Evolutionary conservation across 2,888 invertebrate genomes (phyloP), one percentile per base, ranked within the genome.

Genomic region (Venustoraphidia nigricollis): DNA sequence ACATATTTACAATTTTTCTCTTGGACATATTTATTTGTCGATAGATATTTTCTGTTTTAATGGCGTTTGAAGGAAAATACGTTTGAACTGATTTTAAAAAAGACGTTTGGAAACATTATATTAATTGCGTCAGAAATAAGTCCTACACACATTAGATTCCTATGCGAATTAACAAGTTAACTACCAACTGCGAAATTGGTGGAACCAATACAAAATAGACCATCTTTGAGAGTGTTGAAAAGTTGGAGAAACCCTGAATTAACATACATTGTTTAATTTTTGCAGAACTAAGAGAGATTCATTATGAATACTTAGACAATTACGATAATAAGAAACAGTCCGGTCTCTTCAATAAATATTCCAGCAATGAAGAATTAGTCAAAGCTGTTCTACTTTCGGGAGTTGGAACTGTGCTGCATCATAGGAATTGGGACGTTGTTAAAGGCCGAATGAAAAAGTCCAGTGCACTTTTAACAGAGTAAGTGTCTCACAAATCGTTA

Each of bases 361-460:
- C 76, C 0, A 65, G 68, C 36, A 65, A 73, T 8, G 75, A 76
- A 50, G 79, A 80, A 57, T 55, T 83, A 43, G 67, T 73, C 1
- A 66, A 72, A 34, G 79, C 71, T 1, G 66, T 76, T 1, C 54
- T 83, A 10, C 59, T 79, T 17, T 71, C 78, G 1, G 80, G 79
- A 0, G 66, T 76, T 9, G 74, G 79, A 53, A 67, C 71, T 1
- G 48, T 81, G 9, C 55, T 82, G 38, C 58, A 63, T 9, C 67
- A 70, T 1, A 68, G 63, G 51, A 64, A 66, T 48, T 66, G 63
- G 43, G 71, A 77, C 41, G 63, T 70, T 38, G 70, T 70, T 10
- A 77, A 76, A 49, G 76, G 77, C 3, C 68, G 70, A 39, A 51
- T 76, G 42, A 69, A 62, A 42, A 71, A 68, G 2, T 63, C 62